Evolutionary conservation across 2,113 vertebrate species (phyloP).

Genomic region (Sciurus niger): DNA sequence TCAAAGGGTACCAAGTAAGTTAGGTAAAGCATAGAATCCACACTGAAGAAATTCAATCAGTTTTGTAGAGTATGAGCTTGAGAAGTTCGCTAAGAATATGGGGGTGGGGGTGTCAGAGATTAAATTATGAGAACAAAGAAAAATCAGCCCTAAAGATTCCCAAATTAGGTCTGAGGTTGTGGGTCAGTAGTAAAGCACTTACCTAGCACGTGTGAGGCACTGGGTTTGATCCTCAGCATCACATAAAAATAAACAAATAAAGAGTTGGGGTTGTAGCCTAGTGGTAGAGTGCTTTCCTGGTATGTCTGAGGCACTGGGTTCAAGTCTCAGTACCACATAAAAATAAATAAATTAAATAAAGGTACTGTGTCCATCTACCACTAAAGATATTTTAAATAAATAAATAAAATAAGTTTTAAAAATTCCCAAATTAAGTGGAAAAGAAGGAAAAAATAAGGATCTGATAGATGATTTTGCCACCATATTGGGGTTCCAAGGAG

Average conservation of each 20-base stretch:
- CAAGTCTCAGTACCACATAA: no score
- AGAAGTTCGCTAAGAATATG: background rate
- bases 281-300: no score
- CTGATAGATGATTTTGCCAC: no score
- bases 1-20: background rate
- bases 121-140: background rate
- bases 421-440: background rate
- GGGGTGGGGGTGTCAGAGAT: background rate
- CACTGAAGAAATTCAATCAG: background rate
- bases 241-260: no score
- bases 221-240: no score
- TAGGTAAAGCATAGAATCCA: background rate
- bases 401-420: background rate
- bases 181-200: no score
- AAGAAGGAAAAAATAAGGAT: background rate
- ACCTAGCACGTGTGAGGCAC: no score
- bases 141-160: background rate
- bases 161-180: background rate
- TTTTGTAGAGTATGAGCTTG: background rate
- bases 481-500: background rate
- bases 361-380: no score
- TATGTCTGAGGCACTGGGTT: no score
- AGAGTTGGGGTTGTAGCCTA: no score
- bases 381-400: no score
- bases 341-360: no score